Conservation (phyloP, 2,113 vertebrate genomes). For the Plecotus auritus region DNA sequence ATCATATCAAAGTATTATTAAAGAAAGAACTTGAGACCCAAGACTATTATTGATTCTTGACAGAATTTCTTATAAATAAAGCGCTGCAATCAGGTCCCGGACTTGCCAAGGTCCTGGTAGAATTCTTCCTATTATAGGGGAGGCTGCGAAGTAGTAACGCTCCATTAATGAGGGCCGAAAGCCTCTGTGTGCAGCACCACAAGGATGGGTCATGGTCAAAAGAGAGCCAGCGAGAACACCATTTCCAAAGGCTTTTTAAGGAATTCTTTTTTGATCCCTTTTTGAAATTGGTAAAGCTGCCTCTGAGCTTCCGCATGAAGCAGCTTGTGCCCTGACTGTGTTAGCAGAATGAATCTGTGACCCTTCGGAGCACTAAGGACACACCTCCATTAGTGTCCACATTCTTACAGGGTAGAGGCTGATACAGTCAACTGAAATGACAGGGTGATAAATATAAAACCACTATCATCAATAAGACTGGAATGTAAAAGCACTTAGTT, state of each 20-base stretch:
- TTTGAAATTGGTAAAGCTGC: constrained; percentile 75
- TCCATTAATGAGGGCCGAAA: constrained; percentile 82
- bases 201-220: constrained; percentile 79
- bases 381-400: constrained; percentile 91
- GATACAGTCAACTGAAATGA: constrained; percentile 88
- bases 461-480: constrained; percentile 89
- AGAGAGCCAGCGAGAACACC: constrained; percentile 77
- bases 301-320: constrained; percentile 42
- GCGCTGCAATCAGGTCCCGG: constrained; percentile 89
- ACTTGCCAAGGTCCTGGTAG: constrained; percentile 86
- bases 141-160: constrained; percentile 83
- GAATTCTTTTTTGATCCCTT: constrained; percentile 60
- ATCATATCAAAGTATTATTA: constrained; percentile 97
- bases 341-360: constrained; percentile 83
- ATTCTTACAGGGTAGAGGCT: constrained; percentile 83
- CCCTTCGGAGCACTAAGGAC: constrained; percentile 83
- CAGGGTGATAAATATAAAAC: constrained; percentile 92
- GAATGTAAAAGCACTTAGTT: constrained; percentile 93
- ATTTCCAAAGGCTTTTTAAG: constrained; percentile 76
- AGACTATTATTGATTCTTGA: constrained; percentile 94
- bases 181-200: constrained; percentile 74
- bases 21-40: constrained; percentile 92
- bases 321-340: constrained; percentile 76
- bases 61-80: constrained; percentile 93
- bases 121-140: constrained; percentile 84